Percentiles rank a stretch among this genome's conserved stretches.
Conservation (phyloP, 2,113 vertebrate genomes). For the Papio anubis region DNA sequence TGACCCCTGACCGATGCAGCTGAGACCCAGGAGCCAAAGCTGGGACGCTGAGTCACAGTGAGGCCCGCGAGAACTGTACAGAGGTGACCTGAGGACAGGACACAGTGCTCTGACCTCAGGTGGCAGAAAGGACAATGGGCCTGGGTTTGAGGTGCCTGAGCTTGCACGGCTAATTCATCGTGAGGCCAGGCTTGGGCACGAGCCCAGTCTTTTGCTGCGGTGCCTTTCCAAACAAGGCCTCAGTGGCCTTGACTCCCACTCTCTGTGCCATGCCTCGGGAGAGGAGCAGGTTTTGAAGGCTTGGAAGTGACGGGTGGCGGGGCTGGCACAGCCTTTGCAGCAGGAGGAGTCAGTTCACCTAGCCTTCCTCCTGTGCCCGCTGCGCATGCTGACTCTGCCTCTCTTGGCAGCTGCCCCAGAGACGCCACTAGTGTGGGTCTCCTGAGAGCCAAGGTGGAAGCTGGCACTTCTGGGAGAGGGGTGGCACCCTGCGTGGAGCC, state of each 20-base stretch:
- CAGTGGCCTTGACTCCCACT: neutral
- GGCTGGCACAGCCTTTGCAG: neutral
- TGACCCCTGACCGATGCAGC: no score
- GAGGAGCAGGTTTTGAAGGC: neutral
- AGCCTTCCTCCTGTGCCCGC: no score
- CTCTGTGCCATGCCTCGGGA: neutral
- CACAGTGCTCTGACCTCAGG: neutral
- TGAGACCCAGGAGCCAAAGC: neutral
- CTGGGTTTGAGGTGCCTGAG: neutral
- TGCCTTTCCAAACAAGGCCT: neutral
- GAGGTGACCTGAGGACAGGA: neutral
- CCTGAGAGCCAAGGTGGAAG: neutral
- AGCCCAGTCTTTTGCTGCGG: neutral
- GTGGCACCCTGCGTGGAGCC: neutral
- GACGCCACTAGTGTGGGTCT: neutral
- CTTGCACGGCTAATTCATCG: neutral
- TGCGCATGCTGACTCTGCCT: accelerated
- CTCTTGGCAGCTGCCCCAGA: neutral
- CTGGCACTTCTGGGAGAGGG: neutral
- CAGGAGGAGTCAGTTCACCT: neutral
- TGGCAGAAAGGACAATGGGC: neutral
- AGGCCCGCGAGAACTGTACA: accelerated
- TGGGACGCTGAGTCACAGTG: neutral
- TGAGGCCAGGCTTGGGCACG: neutral
- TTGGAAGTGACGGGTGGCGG: neutral